Conservation (phyloP, 2,888 invertebrate genomes). For the Zygaena filipendulae region DNA sequence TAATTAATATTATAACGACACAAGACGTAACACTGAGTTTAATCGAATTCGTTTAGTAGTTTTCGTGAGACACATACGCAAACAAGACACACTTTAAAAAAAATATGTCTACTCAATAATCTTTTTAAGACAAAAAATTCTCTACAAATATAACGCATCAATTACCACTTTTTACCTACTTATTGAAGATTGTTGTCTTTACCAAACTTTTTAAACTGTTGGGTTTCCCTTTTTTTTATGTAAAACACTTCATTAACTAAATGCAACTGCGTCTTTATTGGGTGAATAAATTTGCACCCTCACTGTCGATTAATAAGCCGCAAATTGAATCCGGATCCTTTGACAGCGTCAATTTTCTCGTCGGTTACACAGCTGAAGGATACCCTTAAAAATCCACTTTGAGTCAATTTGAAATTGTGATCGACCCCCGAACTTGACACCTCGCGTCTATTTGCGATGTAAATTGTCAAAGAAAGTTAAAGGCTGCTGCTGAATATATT, state of each 20-base stretch:
- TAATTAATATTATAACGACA: no score
- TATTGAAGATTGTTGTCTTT: no score
- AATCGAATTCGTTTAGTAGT: no score
- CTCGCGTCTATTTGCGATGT: slow-evolving; percentile 62
- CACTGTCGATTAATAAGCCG: slow-evolving; percentile 55
- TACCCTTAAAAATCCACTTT: slow-evolving; percentile 62
- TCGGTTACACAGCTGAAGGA: slow-evolving; percentile 35
- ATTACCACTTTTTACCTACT: no score
- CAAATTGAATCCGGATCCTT: slow-evolving; percentile 58
- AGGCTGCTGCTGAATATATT: slow-evolving; percentile 11
- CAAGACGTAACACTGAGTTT: no score
- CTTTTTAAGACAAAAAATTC: no score
- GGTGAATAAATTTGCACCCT: slow-evolving; percentile 22
- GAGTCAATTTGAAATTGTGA: slow-evolving; percentile 64
- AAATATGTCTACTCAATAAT: no score
- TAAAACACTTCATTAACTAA: slow-evolving; percentile 34
- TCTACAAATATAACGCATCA: no score
- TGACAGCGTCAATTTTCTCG: slow-evolving; percentile 65
- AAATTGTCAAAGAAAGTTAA: slow-evolving; percentile 57
- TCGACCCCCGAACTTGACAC: slow-evolving; percentile 61
- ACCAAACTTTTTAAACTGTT: no score
- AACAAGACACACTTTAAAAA: no score
- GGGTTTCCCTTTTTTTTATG: no score
- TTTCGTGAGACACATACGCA: no score
- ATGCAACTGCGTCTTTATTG: slow-evolving; percentile 25